These are phyloP conservation scores for Plusia festucae DNA, from an alignment of 2,888 invertebrate species.

Conservation along the genomic window DNA sequence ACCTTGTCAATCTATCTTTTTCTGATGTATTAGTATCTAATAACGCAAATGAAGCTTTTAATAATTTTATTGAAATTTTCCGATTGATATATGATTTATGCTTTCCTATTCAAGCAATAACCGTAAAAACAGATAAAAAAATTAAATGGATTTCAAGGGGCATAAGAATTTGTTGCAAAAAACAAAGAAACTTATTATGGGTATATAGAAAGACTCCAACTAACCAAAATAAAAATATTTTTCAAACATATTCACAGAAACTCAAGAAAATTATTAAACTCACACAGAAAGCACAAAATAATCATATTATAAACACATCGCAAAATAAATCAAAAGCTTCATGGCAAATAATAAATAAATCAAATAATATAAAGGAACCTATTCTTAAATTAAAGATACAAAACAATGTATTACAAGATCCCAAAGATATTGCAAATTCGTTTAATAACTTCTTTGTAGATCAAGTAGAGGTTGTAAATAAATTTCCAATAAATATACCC, in stretches of 20 bases:
- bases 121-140: neutral
- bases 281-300: neutral
- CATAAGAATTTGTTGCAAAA: neutral
- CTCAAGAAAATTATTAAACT: neutral
- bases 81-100: neutral
- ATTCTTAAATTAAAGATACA: neutral
- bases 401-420: neutral
- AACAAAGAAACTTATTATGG: neutral
- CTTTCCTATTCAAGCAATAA: neutral
- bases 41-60: neutral
- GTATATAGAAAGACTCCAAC: neutral
- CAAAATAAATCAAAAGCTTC: neutral
- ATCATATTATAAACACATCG: neutral
- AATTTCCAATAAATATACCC: too few relatives aligned
- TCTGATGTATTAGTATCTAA: neutral
- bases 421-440: neutral
- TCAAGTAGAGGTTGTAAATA: neutral
- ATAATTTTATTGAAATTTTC: constrained; percentile 2
- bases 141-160: neutral
- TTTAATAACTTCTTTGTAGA: neutral
- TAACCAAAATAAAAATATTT: neutral
- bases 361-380: neutral
- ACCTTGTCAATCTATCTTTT: neutral
- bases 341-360: neutral
- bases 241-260: neutral